phyloP scores from a whole-genome alignment of 2,113 vertebrate genomes.

The Microcebus tavaratra region DNA sequence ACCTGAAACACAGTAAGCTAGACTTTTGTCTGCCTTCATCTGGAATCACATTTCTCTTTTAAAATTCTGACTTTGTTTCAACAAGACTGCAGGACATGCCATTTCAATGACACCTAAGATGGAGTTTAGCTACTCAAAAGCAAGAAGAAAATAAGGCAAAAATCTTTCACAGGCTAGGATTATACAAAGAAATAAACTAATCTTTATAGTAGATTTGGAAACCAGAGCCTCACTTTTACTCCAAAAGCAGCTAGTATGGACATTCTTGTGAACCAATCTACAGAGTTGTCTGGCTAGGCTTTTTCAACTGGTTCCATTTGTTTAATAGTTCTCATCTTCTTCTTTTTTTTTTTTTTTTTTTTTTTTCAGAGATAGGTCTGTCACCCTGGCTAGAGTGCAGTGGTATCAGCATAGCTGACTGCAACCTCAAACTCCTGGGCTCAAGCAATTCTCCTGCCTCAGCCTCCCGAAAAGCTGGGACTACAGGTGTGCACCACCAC shows the following conservation, averaged over 20 bases:
- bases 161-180: not conserved
- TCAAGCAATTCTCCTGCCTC: too few relatives aligned
- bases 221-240: not conserved
- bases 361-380: too few relatives aligned
- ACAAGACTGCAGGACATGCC: not conserved
- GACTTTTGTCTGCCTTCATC: not conserved
- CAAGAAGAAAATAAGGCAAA: not conserved
- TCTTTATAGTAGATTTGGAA: not conserved
- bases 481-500: too few relatives aligned
- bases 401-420: too few relatives aligned
- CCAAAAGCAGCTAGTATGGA: not conserved
- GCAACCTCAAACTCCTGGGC: too few relatives aligned
- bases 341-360: too few relatives aligned
- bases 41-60: not conserved
- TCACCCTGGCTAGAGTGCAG: too few relatives aligned
- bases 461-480: too few relatives aligned
- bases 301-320: not conserved
- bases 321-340: not conserved
- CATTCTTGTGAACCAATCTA: accelerated
- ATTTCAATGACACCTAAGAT: not conserved
- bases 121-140: not conserved
- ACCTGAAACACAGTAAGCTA: not conserved
- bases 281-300: not conserved
- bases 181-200: not conserved
- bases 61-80: not conserved